A percentile compares a stretch with the other conserved stretches of the same genome.
Conservation (phyloP, 2,797 vertebrate genomes). For the Coregonus suidteri region DNA sequence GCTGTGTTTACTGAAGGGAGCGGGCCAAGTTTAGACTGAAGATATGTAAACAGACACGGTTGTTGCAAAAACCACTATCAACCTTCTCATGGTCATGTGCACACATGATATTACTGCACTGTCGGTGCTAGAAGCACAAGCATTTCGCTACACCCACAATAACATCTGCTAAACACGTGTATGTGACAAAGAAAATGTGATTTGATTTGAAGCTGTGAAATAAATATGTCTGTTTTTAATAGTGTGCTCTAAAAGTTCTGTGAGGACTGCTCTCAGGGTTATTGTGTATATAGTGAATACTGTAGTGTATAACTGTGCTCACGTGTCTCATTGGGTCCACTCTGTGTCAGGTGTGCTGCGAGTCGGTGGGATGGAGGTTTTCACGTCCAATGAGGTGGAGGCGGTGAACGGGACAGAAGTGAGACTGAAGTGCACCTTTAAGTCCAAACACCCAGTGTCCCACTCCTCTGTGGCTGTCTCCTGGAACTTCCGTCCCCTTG, state of each 20-base stretch:
- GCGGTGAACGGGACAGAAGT: constrained; percentile 85
- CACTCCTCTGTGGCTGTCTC: constrained; percentile 65
- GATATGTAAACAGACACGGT: constrained; percentile 20
- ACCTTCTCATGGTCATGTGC: background rate
- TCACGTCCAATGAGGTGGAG: constrained; percentile 74
- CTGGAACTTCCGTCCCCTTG: constrained; percentile 84
- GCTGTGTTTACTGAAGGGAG: background rate
- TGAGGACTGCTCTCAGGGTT: background rate
- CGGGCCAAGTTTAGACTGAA: constrained; percentile 19
- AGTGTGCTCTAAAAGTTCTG: no score
- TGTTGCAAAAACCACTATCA: constrained; percentile 4
- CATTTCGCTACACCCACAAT: no score
- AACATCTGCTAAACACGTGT: no score
- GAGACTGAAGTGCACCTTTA: constrained; percentile 88
- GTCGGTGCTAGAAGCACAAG: no score
- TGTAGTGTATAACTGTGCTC: background rate
- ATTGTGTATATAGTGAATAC: background rate
- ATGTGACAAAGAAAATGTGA: no score
- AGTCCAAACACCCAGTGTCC: constrained; percentile 62
- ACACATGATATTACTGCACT: background rate
- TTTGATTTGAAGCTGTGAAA: no score
- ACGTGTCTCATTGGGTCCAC: background rate
- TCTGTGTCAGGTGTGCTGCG: constrained; percentile 67
- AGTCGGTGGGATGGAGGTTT: constrained; percentile 76
- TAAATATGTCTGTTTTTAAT: background rate